Percentiles rank a stretch among this genome's conserved stretches.
Conservation (phyloP, 1,140 invertebrate genomes). For the Acromyrmex echinatior region DNA sequence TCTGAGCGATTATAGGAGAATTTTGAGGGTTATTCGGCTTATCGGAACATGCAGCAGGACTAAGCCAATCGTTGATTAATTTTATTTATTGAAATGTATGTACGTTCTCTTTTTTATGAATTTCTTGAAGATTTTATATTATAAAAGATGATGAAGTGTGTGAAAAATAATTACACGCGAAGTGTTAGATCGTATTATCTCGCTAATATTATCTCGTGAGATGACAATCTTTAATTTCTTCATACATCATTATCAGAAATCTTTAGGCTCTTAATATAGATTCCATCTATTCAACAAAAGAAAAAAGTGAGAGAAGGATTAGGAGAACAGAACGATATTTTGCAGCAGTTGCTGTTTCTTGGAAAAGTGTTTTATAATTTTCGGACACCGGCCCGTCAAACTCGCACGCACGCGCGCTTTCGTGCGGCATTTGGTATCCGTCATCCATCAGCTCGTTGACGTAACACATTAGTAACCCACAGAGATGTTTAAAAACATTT, state of each 20-base stretch:
- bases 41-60: slow-evolving; percentile 50
- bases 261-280: slow-evolving; percentile 25
- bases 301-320: not conserved
- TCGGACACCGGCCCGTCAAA: slow-evolving; percentile 28
- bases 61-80: not conserved
- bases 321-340: slow-evolving; percentile 11
- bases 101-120: not conserved
- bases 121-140: not conserved
- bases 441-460: slow-evolving; percentile 45
- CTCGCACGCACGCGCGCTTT: slow-evolving; percentile 24
- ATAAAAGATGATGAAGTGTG: not conserved
- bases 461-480: slow-evolving; percentile 43
- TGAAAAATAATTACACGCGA: not conserved
- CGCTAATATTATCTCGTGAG: not conserved
- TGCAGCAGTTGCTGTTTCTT: slow-evolving; percentile 38
- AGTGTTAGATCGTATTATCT: not conserved
- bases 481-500: slow-evolving; percentile 38
- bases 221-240: slow-evolving; percentile 4
- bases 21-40: not conserved
- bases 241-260: slow-evolving; percentile 3
- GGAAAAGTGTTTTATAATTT: slow-evolving; percentile 55
- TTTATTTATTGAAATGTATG: not conserved
- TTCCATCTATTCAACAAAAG: not conserved
- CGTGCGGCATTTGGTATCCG: slow-evolving; percentile 33
- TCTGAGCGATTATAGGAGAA: slow-evolving; percentile 27